Conservation (phyloP, 2,888 invertebrate genomes). For the Tachystola acroxantha region DNA sequence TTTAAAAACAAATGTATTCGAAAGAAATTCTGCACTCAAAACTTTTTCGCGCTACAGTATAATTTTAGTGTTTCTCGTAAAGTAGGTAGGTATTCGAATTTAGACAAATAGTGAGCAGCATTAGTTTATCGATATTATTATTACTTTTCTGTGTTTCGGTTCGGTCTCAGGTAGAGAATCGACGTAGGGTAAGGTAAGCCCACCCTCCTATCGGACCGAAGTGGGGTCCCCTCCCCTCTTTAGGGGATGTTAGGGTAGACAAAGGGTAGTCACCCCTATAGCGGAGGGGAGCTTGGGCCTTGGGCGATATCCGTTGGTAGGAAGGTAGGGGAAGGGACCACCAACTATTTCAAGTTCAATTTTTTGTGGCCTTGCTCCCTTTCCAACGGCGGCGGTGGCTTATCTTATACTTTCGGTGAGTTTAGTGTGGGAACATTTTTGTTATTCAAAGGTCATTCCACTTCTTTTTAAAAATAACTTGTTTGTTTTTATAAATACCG, state of each 20-base stretch:
- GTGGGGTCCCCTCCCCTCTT: constrained; percentile 71
- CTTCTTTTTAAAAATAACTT: too few relatives aligned
- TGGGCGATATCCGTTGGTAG: constrained; percentile 59
- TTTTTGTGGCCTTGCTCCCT: constrained; percentile 36
- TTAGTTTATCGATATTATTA: constrained; percentile 24
- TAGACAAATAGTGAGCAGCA: too few relatives aligned
- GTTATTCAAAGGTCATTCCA: too few relatives aligned
- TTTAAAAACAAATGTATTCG: too few relatives aligned
- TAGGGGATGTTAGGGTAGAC: constrained; percentile 69
- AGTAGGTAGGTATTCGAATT: too few relatives aligned
- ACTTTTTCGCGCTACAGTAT: too few relatives aligned
- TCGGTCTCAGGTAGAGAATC: constrained; percentile 53
- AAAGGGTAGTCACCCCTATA: constrained; percentile 74
- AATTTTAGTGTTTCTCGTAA: too few relatives aligned
- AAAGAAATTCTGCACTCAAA: too few relatives aligned
- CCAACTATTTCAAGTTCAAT: constrained; percentile 54
- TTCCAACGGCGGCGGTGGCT: constrained; percentile 36
- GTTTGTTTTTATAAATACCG: too few relatives aligned
- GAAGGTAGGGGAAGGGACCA: constrained; percentile 59
- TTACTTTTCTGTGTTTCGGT: constrained; percentile 17
- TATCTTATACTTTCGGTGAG: too few relatives aligned
- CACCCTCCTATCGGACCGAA: constrained; percentile 59
- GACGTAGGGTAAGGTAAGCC: constrained; percentile 58
- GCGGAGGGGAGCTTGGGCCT: constrained; percentile 66
- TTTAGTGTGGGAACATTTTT: too few relatives aligned